A percentile compares a stretch with the other conserved stretches of the same genome.
Evolutionary conservation across 2,113 vertebrate species (phyloP).

Genomic region (Phainopepla nitens): DNA sequence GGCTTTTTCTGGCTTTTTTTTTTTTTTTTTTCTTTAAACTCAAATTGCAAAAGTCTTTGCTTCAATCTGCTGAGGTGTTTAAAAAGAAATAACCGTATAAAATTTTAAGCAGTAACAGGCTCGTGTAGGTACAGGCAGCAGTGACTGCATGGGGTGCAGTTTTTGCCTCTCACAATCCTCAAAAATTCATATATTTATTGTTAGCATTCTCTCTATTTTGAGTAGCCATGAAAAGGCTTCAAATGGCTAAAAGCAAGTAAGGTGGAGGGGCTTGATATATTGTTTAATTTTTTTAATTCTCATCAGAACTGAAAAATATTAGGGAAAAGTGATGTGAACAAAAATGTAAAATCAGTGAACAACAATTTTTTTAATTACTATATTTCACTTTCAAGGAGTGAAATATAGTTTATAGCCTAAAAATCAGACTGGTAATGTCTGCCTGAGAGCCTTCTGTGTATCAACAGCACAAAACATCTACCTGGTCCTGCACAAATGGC

Average conservation of each 20-base stretch:
- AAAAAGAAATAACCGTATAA: background rate
- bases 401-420: background rate
- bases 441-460: background rate
- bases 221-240: background rate
- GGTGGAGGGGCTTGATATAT: fast-evolving
- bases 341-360: background rate
- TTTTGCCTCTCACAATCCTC: background rate
- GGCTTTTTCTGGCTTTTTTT: background rate
- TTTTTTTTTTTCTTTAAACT: background rate
- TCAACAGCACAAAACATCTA: background rate
- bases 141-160: background rate
- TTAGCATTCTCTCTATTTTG: background rate
- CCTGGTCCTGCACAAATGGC: background rate
- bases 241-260: background rate
- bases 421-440: background rate
- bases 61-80: background rate
- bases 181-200: background rate
- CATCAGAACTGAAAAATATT: background rate
- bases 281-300: background rate
- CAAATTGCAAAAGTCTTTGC: background rate
- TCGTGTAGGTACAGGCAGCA: background rate
- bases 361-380: background rate
- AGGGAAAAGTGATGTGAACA: fast-evolving
- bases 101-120: background rate
- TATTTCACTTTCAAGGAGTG: background rate